Conservation (phyloP, 2,888 invertebrate genomes). For the Palloptera scutellata region DNA sequence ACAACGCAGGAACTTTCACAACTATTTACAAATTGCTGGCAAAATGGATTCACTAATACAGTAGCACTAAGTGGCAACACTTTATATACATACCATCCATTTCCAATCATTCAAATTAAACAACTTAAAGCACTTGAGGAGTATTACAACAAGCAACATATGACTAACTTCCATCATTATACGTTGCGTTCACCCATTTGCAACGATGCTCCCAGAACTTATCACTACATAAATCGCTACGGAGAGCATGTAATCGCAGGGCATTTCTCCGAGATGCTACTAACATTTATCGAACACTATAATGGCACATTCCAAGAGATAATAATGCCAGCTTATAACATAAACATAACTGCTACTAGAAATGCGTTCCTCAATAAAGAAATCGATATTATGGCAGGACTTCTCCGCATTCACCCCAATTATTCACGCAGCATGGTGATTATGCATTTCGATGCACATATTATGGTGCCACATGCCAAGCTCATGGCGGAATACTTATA, state of each 20-base stretch:
- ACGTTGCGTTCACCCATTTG: slow-evolving; percentile 30
- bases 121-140: slow-evolving; percentile 26
- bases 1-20: neutral
- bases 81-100: slow-evolving; percentile 46
- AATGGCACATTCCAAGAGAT: slow-evolving; percentile 41
- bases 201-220: slow-evolving; percentile 28
- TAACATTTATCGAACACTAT: slow-evolving; percentile 44
- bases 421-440: slow-evolving; percentile 42
- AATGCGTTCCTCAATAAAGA: slow-evolving; percentile 33
- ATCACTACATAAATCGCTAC: slow-evolving; percentile 33
- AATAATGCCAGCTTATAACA: neutral
- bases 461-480: slow-evolving; percentile 43
- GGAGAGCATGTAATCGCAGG: slow-evolving; percentile 41
- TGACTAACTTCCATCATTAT: slow-evolving; percentile 44
- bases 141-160: slow-evolving; percentile 34
- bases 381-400: slow-evolving; percentile 43
- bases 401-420: slow-evolving; percentile 37
- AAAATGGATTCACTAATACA: slow-evolving; percentile 45
- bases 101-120: slow-evolving; percentile 37
- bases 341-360: neutral
- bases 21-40: slow-evolving; percentile 44
- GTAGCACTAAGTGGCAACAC: slow-evolving; percentile 28
- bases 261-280: slow-evolving; percentile 43
- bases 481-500: slow-evolving; percentile 41
- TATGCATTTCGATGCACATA: slow-evolving; percentile 37